A percentile compares a stretch with the other conserved stretches of the same genome.
phyloP scores from a whole-genome alignment of 2,797 vertebrate species.

The Vultur gryphus region DNA sequence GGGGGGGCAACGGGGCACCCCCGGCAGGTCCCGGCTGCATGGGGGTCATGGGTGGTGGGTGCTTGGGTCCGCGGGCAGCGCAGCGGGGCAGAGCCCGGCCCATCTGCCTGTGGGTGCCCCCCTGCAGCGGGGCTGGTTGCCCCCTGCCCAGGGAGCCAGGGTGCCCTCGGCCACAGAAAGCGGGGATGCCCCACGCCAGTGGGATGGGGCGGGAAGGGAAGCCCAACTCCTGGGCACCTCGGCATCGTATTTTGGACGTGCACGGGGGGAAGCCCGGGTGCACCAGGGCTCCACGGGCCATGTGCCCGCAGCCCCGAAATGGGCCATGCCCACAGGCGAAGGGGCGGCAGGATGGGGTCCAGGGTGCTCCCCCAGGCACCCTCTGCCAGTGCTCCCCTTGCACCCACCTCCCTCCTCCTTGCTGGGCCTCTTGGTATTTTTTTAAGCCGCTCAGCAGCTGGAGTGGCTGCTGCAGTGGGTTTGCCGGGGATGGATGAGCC shows the following conservation, averaged over 20 bases:
- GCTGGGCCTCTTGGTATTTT: background rate
- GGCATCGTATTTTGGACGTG: accelerated
- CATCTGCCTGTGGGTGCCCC: background rate
- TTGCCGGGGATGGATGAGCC: background rate
- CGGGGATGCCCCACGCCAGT: accelerated
- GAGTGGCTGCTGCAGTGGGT: slow-evolving; percentile 22
- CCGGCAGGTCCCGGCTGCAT: background rate
- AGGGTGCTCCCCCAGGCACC: background rate
- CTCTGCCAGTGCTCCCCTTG: accelerated
- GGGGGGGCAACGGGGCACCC: background rate
- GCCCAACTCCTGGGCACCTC: background rate
- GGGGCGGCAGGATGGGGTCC: background rate
- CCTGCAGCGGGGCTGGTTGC: background rate
- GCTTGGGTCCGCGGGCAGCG: background rate
- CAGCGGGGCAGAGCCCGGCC: background rate
- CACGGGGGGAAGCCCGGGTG: background rate
- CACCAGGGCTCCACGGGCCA: accelerated
- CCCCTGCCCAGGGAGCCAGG: background rate
- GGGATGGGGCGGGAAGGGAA: background rate
- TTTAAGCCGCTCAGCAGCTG: background rate
- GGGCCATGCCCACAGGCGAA: background rate
- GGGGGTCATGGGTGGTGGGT: background rate
- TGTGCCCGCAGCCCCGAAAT: accelerated
- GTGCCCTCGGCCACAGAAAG: accelerated
- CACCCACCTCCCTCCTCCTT: background rate